Evolutionary conservation across 2,888 invertebrate genomes (phyloP).

Genomic region (Andrena dorsata): DNA sequence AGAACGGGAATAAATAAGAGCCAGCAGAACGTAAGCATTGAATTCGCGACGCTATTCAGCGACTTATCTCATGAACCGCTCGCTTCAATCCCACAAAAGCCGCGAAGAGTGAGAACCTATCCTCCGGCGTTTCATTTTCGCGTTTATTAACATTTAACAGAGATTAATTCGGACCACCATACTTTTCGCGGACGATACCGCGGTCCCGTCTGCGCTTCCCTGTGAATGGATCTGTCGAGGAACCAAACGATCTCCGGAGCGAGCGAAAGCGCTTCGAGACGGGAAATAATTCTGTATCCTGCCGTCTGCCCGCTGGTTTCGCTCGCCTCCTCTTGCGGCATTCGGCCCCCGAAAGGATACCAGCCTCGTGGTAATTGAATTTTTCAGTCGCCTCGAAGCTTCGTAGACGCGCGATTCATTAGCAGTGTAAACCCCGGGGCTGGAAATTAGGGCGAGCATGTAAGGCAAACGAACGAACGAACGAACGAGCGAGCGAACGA

Average conservation of each 20-base stretch:
- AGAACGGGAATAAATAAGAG: conserved; percentile 17
- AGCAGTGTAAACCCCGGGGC: conserved; percentile 69
- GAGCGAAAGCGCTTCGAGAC: conserved; percentile 25
- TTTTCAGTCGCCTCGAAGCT: conserved; percentile 66
- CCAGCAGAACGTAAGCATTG: conserved; percentile 10
- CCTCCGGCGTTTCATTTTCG: neutral
- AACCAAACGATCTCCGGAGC: conserved; percentile 24
- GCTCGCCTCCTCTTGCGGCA: neutral
- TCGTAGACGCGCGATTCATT: conserved; percentile 71
- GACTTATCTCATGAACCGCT: conserved; percentile 8
- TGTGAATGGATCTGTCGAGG: neutral
- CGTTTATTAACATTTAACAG: conserved; percentile 16
- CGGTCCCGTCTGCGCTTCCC: too few relatives aligned
- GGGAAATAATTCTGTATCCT: conserved; percentile 50
- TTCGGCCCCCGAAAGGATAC: conserved; percentile 43
- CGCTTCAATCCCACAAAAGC: conserved; percentile 1
- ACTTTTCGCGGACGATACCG: too few relatives aligned
- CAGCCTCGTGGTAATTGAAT: conserved; percentile 66
- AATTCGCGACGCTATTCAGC: conserved; percentile 15
- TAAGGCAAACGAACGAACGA: conserved; percentile 70
- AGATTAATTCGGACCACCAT: conserved; percentile 19
- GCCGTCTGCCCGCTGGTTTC: neutral
- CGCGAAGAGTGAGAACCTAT: neutral
- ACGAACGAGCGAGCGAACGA: conserved; percentile 28
- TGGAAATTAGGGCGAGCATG: conserved; percentile 71